Conservation (phyloP, 2,888 invertebrate genomes). For the Patella caerulea region DNA sequence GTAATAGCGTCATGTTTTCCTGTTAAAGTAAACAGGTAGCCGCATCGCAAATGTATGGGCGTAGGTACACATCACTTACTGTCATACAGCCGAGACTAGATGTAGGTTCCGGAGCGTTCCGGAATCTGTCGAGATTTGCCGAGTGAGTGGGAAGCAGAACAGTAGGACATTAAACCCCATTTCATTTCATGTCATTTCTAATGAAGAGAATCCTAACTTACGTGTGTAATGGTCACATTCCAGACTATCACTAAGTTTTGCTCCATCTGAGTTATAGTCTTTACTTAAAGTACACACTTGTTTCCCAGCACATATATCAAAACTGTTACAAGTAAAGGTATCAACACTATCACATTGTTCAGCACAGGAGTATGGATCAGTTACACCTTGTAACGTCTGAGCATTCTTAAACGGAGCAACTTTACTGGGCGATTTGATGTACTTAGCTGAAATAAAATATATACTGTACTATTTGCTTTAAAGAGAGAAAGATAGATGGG, state of each 20-base stretch:
- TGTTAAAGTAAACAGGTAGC: too few species aligned
- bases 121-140: too few species aligned
- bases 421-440: conserved; percentile 33
- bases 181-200: too few species aligned
- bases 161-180: too few species aligned
- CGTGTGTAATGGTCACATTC: conserved; percentile 53
- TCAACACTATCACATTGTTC: conserved; percentile 40
- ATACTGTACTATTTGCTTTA: neutral
- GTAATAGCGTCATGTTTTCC: too few species aligned
- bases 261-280: conserved; percentile 43
- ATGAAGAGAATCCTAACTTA: conserved; percentile 29
- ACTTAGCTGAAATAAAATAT: conserved; percentile 30
- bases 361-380: conserved; percentile 40
- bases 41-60: too few species aligned
- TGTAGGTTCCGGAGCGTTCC: too few species aligned
- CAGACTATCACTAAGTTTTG: conserved; percentile 24
- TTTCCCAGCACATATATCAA: conserved; percentile 49
- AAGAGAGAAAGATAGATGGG: too few species aligned
- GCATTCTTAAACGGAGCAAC: conserved; percentile 44
- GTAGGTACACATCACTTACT: too few species aligned
- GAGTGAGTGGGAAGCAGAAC: too few species aligned
- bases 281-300: conserved; percentile 48
- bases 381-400: conserved; percentile 28
- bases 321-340: conserved; percentile 50
- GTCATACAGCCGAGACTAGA: too few species aligned